Evolutionary conservation across 1,140 invertebrate species (phyloP), one percentile per base, ranked within the genome.

Genomic region (Yoshiicerus persimilis): DNA sequence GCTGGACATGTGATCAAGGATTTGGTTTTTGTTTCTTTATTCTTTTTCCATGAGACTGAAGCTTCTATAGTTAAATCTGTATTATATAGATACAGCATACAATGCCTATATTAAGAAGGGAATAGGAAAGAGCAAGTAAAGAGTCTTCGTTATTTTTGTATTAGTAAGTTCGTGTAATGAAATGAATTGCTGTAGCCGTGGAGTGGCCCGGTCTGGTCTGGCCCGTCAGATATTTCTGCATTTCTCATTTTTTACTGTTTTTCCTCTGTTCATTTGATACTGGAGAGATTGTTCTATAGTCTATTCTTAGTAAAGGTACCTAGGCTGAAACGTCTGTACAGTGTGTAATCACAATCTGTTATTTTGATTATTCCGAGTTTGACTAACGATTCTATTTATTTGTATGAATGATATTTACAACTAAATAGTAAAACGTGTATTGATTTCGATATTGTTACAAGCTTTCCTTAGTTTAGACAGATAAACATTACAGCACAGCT

Each of bases 1-100:
- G 87, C 87, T 88, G 87, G 87, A 88, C 80, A 88, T 88, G 87
- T 87, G 87, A 88, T 88, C 87, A 88, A 80, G 87, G 87, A 85
- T 80, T 88, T 80, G 36, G 87, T 66, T 84, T 77, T 62, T 80
- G 34, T 38, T 77, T 87, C 36, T 83, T 38, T 47, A 47, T 47
- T 84, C 83, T 84, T 39, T 84, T 84, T 84, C 41, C 41, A 84
- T 62, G 83, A 84, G 83, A 8, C 38, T 84, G 34, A n/a, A 41
- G 39, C 83, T 34, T n/a, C 34, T 80, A n/a, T 34, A 32, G 66
- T 9, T 70, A 70, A 27, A 30, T 66, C 11, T 70, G 30, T 70
- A 30, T 13, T 30, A 30, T 27, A 66, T 70, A 70, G 23, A 11
- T 66, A 66, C 39, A 41, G 6, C 13, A 13, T 47, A 47, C 9